These are phyloP conservation scores for Hyaena hyaena DNA, from an alignment of 2,113 vertebrate genomes.

Conservation along the genomic window DNA sequence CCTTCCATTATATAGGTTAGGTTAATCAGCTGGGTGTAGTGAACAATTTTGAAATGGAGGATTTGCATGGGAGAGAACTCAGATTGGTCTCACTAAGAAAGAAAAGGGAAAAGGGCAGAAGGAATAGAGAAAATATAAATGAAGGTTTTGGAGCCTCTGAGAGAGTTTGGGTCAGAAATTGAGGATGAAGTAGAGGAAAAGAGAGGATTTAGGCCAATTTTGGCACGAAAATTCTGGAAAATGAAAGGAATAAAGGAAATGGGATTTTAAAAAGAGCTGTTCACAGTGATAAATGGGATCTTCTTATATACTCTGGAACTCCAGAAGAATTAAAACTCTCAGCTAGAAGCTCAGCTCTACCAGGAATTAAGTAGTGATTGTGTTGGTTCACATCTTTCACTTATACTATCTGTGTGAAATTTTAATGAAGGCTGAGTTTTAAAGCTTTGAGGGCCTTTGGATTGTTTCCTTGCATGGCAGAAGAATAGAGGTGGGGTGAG, in stretches of 20 bases:
- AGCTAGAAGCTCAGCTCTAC: neutral
- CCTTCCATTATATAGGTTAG: neutral
- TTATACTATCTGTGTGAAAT: neutral
- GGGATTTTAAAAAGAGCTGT: neutral
- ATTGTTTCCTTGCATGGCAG: neutral
- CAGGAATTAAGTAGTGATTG: neutral
- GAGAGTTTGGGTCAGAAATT: neutral
- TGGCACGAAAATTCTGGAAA: neutral
- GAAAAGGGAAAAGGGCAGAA: neutral
- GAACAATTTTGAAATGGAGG: neutral
- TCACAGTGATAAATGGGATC: neutral
- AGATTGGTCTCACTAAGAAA: neutral
- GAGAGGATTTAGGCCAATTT: neutral
- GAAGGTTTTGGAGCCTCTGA: neutral
- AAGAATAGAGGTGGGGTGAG: no score
- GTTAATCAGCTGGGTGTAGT: neutral
- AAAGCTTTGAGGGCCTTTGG: neutral
- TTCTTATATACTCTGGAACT: neutral
- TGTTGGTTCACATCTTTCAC: neutral
- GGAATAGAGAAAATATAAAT: neutral
- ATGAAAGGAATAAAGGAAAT: slow-evolving; percentile 29
- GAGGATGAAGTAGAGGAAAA: neutral
- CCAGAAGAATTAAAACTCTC: neutral
- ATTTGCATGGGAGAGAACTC: neutral
- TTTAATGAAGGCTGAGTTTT: neutral